phyloP scores from a whole-genome alignment of 1,140 invertebrate genomes.

The Philotrypesis tridentata region DNA sequence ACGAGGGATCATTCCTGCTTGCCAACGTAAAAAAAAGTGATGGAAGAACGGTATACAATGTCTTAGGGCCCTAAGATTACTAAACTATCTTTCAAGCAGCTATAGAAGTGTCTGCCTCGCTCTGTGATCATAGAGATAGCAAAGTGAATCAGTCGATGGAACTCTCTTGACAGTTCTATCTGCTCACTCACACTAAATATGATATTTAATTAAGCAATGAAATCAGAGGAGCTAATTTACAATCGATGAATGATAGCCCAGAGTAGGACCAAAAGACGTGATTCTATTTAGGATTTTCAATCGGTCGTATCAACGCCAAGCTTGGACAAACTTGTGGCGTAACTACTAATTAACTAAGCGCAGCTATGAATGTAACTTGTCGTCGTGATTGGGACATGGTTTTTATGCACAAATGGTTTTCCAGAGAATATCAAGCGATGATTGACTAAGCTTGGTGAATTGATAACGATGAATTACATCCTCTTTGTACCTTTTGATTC shows the following conservation, averaged over 20 bases:
- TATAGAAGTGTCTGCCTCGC: conserved; percentile 53
- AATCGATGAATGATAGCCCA: conserved; percentile 60
- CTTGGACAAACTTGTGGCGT: conserved; percentile 18
- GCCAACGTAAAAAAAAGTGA: background rate
- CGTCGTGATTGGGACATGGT: conserved; percentile 2
- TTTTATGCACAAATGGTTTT: conserved; percentile 50
- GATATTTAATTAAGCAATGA: conserved; percentile 66
- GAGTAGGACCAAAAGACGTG: conserved; percentile 54
- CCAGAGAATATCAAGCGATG: conserved; percentile 38
- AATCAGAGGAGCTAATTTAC: conserved; percentile 62
- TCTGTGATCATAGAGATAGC: conserved; percentile 57
- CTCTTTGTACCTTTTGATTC: conserved; percentile 59
- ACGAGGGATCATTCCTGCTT: background rate
- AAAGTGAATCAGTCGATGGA: conserved; percentile 57
- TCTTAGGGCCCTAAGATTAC: conserved; percentile 16
- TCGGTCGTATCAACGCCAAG: conserved; percentile 29
- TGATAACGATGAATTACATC: conserved; percentile 34
- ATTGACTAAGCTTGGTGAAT: conserved; percentile 28
- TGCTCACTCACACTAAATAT: conserved; percentile 59
- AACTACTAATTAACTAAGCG: conserved; percentile 5
- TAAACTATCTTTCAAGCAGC: conserved; percentile 47
- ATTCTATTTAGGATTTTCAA: conserved; percentile 56
- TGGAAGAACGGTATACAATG: conserved; percentile 21
- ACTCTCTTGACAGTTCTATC: conserved; percentile 52
- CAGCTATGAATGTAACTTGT: conserved; percentile 20